Evolutionary conservation across 2,888 invertebrate genomes (phyloP).

Genomic region (Acanthosepion lycidas): DNA sequence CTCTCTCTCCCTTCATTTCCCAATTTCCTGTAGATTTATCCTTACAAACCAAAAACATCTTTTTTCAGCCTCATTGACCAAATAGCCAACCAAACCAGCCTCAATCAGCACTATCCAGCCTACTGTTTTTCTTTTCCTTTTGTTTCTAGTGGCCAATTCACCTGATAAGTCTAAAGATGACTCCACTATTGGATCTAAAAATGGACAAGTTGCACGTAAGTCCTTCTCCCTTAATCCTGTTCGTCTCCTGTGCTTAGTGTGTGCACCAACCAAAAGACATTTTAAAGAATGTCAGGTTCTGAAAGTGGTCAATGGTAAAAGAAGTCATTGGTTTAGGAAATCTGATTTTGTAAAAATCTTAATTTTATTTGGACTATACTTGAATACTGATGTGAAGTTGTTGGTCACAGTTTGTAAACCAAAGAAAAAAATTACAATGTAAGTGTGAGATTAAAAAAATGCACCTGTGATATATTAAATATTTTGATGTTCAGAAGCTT

Average conservation of each 20-base stretch:
- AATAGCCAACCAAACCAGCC: neutral
- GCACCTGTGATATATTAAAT: too few relatives aligned
- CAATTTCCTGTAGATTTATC: too few relatives aligned
- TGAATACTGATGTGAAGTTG: too few relatives aligned
- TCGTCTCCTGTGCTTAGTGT: neutral
- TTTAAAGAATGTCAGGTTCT: neutral
- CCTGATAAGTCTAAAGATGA: slow-evolving; percentile 83
- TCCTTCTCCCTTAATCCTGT: slow-evolving; percentile 49
- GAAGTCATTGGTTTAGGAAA: neutral
- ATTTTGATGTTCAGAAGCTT: too few relatives aligned
- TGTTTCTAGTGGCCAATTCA: slow-evolving; percentile 86
- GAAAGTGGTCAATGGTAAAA: neutral
- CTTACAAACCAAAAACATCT: neutral
- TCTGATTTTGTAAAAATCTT: neutral
- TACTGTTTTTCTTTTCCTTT: slow-evolving; percentile 51
- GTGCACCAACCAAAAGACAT: neutral
- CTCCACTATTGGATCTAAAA: slow-evolving; percentile 71
- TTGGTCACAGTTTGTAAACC: too few relatives aligned
- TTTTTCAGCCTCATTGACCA: neutral
- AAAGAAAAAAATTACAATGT: neutral
- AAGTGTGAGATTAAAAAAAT: neutral
- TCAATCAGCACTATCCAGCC: slow-evolving; percentile 23
- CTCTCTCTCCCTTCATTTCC: neutral
- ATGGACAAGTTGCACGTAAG: slow-evolving; percentile 74
- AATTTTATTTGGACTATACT: neutral